These are phyloP conservation scores for Ariolimax columbianus DNA, from an alignment of 2,888 invertebrate genomes.

Conservation along the genomic window DNA sequence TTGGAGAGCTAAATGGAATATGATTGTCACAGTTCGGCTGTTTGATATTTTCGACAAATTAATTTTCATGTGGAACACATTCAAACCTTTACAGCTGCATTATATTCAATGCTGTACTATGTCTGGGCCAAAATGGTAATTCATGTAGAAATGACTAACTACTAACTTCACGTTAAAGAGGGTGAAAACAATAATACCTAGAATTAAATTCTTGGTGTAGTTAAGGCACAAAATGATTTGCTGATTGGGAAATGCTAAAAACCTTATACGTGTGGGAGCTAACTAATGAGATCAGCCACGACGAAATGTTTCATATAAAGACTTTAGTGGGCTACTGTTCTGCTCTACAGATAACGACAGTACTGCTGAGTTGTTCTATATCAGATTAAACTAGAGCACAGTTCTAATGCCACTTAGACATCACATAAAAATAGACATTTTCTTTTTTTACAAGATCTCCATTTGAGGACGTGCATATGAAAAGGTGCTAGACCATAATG, in stretches of 20 bases:
- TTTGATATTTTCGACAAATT: no score
- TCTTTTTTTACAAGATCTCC: no score
- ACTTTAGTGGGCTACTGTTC: neutral
- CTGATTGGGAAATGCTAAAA: neutral
- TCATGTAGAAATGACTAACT: no score
- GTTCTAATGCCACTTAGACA: neutral
- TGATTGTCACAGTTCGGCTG: no score
- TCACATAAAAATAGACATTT: no score
- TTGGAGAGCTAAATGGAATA: no score
- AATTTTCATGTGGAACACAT: no score
- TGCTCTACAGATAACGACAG: neutral
- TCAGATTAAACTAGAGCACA: neutral
- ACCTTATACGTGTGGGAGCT: neutral
- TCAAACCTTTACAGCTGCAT: no score
- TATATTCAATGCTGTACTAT: no score
- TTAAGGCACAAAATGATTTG: constrained; percentile 33
- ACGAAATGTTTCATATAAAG: neutral
- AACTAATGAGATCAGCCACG: neutral
- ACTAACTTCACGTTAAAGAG: neutral
- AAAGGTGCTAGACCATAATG: no score
- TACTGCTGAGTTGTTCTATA: neutral
- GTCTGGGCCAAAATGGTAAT: no score
- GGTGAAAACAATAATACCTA: neutral
- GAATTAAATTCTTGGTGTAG: neutral
- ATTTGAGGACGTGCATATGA: no score